Evolutionary conservation across 1,140 invertebrate genomes (phyloP).

Genomic region (Neodiprion lecontei): DNA sequence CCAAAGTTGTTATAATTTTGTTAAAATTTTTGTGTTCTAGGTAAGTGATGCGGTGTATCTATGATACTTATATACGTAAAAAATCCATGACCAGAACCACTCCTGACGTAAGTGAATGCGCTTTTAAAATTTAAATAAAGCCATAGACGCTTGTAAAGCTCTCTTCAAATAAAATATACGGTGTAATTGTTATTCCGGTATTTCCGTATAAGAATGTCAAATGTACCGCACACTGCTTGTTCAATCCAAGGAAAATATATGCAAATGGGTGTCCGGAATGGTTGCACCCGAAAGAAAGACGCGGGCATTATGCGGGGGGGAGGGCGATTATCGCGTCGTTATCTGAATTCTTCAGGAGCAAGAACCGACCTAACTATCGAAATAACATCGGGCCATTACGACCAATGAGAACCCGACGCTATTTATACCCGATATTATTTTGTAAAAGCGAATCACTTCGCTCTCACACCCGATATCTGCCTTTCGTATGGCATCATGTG

Average conservation of each 20-base stretch:
- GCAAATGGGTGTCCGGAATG: constrained; percentile 14
- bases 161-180: background rate
- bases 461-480: background rate
- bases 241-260: background rate
- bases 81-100: too few relatives aligned
- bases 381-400: constrained; percentile 39
- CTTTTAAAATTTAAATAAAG: background rate
- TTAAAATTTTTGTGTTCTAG: background rate
- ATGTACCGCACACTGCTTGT: background rate
- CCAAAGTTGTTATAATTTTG: background rate
- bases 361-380: constrained; percentile 19
- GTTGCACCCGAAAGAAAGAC: constrained; percentile 25
- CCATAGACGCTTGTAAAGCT: background rate
- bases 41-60: background rate
- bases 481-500: background rate
- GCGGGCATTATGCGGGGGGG: constrained; percentile 27
- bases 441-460: background rate
- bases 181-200: background rate
- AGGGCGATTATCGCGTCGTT: constrained; percentile 41
- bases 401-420: constrained; percentile 48
- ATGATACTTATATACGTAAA: too few relatives aligned
- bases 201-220: background rate
- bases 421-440: constrained; percentile 19
- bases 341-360: constrained; percentile 35
- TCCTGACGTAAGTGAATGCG: too few relatives aligned